A percentile compares a stretch with the other conserved stretches of the same genome.
Conservation (phyloP, 2,888 invertebrate genomes). For the Adelognathus sp. region DNA sequence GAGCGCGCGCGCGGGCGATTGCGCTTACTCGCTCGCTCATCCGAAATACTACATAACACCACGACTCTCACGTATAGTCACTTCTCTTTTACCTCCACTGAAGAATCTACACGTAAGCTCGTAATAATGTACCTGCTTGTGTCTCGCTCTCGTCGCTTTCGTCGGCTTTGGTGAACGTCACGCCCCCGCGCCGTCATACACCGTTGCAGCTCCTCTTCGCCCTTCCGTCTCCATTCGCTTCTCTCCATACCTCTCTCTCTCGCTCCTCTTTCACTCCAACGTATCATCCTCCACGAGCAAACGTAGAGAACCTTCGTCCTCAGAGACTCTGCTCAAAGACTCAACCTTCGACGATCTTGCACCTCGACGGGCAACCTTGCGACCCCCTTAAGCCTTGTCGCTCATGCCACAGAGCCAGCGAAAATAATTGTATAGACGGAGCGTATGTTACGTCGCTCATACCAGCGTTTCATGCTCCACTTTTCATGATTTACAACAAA, state of each 20-base stretch:
- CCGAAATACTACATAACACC: conserved; percentile 13
- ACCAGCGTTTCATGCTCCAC: not conserved
- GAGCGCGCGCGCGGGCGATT: conserved; percentile 42
- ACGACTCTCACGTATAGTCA: conserved; percentile 21
- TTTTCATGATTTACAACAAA: not conserved
- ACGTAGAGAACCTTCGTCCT: too few relatives aligned
- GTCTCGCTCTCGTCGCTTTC: conserved; percentile 3
- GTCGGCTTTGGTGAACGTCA: too few relatives aligned
- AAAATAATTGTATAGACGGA: not conserved
- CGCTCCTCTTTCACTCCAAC: not conserved
- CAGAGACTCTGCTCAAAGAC: too few relatives aligned
- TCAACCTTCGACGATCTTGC: not conserved
- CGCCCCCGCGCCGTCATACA: not conserved
- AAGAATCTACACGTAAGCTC: not conserved
- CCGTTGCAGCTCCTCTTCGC: not conserved
- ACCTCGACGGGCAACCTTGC: not conserved
- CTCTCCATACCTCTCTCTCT: conserved; percentile 16
- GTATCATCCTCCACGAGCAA: not conserved
- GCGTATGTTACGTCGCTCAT: not conserved
- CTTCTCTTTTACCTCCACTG: not conserved
- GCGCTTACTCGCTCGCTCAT: conserved; percentile 39
- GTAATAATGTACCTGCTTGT: conserved; percentile 15
- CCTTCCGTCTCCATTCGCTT: not conserved
- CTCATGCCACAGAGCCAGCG: too few relatives aligned
- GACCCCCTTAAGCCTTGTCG: not conserved